A percentile compares a stretch with the other conserved stretches of the same genome.
These are phyloP conservation scores for Pongo pygmaeus DNA, from an alignment of 2,113 vertebrate species.

Conservation along the genomic window DNA sequence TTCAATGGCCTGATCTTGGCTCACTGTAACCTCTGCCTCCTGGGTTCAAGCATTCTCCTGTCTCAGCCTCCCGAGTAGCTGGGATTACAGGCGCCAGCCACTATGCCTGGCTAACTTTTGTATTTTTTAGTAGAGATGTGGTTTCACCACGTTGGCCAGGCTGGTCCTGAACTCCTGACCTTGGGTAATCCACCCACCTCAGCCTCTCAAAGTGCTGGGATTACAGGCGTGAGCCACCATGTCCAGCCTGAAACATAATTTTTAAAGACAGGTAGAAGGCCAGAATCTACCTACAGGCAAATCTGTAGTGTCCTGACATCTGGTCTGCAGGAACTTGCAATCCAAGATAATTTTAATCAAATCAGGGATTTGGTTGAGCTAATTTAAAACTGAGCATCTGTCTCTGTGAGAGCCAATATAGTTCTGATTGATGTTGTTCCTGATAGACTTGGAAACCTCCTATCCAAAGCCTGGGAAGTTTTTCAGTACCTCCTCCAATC, in stretches of 20 bases:
- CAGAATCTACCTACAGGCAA: background rate
- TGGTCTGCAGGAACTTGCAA: background rate
- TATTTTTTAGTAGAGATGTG: too few species aligned
- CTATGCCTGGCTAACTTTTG: too few species aligned
- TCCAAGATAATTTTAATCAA: background rate
- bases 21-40: too few species aligned
- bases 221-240: too few species aligned
- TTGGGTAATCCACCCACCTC: too few species aligned
- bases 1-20: too few species aligned
- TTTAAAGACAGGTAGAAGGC: background rate
- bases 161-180: too few species aligned
- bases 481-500: background rate
- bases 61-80: too few species aligned
- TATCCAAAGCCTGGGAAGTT: background rate
- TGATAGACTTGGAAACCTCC: background rate
- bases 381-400: background rate
- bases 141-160: too few species aligned
- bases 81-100: too few species aligned
- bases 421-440: background rate
- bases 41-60: too few species aligned
- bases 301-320: background rate
- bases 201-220: too few species aligned
- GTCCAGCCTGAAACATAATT: background rate
- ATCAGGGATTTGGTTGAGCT: background rate
- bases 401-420: background rate